Evolutionary conservation across 2,797 vertebrate genomes (phyloP).

Genomic region (Myotis pilosus): DNA sequence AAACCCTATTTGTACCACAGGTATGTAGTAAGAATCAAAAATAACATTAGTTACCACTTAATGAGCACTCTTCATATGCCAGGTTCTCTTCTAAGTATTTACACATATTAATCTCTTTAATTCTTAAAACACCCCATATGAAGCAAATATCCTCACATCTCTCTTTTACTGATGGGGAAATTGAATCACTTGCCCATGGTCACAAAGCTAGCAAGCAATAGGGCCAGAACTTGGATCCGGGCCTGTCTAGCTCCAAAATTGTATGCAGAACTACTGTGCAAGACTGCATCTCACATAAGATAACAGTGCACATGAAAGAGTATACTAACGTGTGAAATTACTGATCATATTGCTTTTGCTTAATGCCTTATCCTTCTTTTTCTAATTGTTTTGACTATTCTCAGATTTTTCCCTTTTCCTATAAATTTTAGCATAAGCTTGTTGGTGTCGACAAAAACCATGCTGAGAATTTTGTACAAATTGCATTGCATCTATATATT

Average conservation of each 20-base stretch:
- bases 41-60: neutral
- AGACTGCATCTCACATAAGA: neutral
- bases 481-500: neutral
- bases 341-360: neutral
- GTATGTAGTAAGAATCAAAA: neutral
- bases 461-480: conserved; percentile 19
- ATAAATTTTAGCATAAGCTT: neutral
- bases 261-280: neutral
- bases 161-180: neutral
- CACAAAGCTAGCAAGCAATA: neutral
- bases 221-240: neutral
- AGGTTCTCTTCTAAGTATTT: neutral
- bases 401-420: neutral
- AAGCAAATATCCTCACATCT: neutral
- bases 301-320: neutral
- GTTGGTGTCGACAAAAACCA: neutral
- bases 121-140: neutral
- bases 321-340: neutral
- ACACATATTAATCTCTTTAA: neutral
- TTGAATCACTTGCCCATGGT: neutral
- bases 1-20: neutral
- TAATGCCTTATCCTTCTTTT: neutral
- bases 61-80: neutral
- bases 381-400: neutral
- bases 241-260: neutral